Evolutionary conservation across 1,140 invertebrate species (phyloP).

Genomic region (Caenorhabditis tropicalis): DNA sequence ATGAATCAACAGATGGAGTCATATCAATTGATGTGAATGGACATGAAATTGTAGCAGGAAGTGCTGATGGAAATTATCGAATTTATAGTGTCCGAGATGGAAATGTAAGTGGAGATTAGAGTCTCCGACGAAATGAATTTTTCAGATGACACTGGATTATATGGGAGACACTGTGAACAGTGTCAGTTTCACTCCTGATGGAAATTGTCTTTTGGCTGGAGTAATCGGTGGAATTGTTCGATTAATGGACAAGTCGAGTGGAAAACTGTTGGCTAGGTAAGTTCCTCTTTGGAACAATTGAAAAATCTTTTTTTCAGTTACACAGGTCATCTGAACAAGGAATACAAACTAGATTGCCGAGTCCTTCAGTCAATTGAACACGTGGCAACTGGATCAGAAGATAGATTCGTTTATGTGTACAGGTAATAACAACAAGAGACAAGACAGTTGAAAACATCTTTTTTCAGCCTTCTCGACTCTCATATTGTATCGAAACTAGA

Average conservation of each 20-base stretch:
- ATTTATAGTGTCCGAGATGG: slow-evolving; percentile 89
- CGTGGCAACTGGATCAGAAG: slow-evolving; percentile 85
- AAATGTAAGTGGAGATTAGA: slow-evolving; percentile 84
- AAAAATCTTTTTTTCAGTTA: slow-evolving; percentile 76
- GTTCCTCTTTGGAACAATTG: background rate
- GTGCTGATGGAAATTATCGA: slow-evolving; percentile 85
- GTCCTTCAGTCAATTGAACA: slow-evolving; percentile 83
- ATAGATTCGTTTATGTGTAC: slow-evolving; percentile 83
- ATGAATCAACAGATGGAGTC: slow-evolving; percentile 91
- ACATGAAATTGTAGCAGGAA: slow-evolving; percentile 88
- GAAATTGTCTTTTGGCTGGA: slow-evolving; percentile 84
- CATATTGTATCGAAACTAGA: slow-evolving; percentile 24
- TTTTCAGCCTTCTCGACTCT: slow-evolving; percentile 34
- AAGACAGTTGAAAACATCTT: slow-evolving; percentile 71
- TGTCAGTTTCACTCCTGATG: slow-evolving; percentile 74
- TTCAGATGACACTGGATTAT: slow-evolving; percentile 52
- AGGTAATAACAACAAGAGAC: slow-evolving; percentile 77
- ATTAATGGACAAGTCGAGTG: slow-evolving; percentile 87
- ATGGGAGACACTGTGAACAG: slow-evolving; percentile 72
- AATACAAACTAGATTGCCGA: slow-evolving; percentile 85
- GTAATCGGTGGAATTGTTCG: slow-evolving; percentile 83
- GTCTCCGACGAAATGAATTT: slow-evolving; percentile 73
- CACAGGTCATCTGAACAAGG: slow-evolving; percentile 80
- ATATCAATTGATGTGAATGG: slow-evolving; percentile 84
- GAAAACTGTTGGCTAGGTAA: slow-evolving; percentile 81